Percentiles rank a stretch among this genome's conserved stretches.
phyloP scores from a whole-genome alignment of 2,797 vertebrate species.

The Dendrocincla tyrannina region DNA sequence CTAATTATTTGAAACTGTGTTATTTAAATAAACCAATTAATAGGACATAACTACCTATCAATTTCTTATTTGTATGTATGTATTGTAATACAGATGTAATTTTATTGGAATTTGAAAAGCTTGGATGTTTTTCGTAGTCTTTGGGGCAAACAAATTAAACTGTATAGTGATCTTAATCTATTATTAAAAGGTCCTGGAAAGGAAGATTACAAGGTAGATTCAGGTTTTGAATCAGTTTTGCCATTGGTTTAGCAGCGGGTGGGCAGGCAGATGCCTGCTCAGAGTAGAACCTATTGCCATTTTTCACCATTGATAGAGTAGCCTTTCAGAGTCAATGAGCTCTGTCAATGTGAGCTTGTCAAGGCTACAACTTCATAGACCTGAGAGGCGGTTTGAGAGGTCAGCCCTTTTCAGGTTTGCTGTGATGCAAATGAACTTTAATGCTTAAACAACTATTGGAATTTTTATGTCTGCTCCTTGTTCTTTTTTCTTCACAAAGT shows the following conservation, averaged over 20 bases:
- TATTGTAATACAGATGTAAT: constrained; percentile 44
- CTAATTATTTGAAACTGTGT: background rate
- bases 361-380: constrained; percentile 94
- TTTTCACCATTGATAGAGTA: constrained; percentile 96
- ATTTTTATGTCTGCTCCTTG: constrained; percentile 98
- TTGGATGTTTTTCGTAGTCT: constrained; percentile 51
- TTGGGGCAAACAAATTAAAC: constrained; percentile 76
- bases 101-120: constrained; percentile 65
- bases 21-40: constrained; percentile 21
- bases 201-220: constrained; percentile 84
- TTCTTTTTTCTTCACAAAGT: constrained; percentile 95
- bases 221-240: constrained; percentile 81
- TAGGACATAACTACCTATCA: constrained; percentile 10
- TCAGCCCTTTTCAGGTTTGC: constrained; percentile 95
- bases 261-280: constrained; percentile 94
- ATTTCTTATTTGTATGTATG: constrained; percentile 48
- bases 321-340: constrained; percentile 99
- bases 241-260: constrained; percentile 89
- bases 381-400: constrained; percentile 95
- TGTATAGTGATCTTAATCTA: constrained; percentile 81
- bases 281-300: constrained; percentile 87
- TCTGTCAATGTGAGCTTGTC: constrained; percentile 96
- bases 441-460: constrained; percentile 99
- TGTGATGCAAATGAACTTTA: constrained; percentile 99
- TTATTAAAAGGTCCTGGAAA: constrained; percentile 78